Percentiles rank a stretch among this genome's conserved stretches.
Evolutionary conservation across 1,140 invertebrate genomes (phyloP).

Genomic region (Atta colombica): DNA sequence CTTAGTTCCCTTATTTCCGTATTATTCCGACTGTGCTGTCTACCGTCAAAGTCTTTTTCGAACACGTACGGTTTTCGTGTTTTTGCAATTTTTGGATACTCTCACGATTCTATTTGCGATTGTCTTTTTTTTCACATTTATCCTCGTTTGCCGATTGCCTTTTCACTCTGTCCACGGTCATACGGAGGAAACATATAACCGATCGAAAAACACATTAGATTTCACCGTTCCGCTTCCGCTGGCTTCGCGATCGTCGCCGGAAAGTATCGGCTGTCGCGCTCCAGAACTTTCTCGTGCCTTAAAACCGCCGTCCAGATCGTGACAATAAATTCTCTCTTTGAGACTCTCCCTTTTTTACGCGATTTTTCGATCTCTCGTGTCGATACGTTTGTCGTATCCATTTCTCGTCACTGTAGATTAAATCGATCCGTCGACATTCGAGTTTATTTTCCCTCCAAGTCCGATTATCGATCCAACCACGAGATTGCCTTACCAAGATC

Average conservation of each 20-base stretch:
- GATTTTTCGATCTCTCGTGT: not conserved
- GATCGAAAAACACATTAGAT: not conserved
- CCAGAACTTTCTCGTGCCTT: constrained; percentile 77
- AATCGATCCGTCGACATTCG: not conserved
- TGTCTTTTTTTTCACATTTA: not conserved
- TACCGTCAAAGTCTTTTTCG: not conserved
- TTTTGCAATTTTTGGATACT: constrained; percentile 26
- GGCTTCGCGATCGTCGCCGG: not conserved
- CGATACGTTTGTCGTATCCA: not conserved
- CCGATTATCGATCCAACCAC: constrained; percentile 38
- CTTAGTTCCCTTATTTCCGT: not conserved
- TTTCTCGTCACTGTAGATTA: not conserved
- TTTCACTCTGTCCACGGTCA: not conserved
- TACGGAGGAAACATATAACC: not conserved
- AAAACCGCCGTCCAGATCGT: constrained; percentile 79
- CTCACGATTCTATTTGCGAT: constrained; percentile 13
- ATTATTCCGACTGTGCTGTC: not conserved
- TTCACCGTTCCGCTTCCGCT: constrained; percentile 1
- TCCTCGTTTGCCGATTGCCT: not conserved
- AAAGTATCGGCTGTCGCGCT: constrained; percentile 74
- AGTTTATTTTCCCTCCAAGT: constrained; percentile 39
- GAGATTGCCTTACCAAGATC: constrained; percentile 70
- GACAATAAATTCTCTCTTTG: constrained; percentile 70
- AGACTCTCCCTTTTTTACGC: not conserved
- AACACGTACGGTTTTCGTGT: not conserved